A percentile compares a stretch with the other conserved stretches of the same genome.
phyloP scores from a whole-genome alignment of 2,113 vertebrate genomes.

The Chaetodon auriga region DNA sequence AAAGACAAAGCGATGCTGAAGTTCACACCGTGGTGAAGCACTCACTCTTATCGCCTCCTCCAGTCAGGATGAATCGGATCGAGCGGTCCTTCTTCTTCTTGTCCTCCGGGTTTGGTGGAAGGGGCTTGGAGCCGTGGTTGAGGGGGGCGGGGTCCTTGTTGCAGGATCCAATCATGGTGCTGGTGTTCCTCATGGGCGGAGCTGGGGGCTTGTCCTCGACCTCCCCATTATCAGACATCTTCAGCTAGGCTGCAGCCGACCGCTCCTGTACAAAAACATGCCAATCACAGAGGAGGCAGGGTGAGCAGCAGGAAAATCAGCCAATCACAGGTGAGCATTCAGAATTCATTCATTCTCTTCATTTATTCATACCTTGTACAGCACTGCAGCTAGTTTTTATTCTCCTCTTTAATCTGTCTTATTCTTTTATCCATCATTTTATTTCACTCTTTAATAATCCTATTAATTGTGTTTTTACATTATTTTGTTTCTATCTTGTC shows the following conservation, averaged over 20 bases:
- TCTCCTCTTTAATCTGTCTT: neutral
- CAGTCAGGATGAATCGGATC: slow-evolving; percentile 92
- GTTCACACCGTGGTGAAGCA: slow-evolving; percentile 1
- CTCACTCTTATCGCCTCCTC: slow-evolving; percentile 94
- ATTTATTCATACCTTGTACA: neutral
- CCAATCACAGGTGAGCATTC: neutral
- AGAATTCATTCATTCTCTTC: neutral
- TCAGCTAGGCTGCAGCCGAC: slow-evolving; percentile 79
- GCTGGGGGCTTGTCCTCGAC: slow-evolving; percentile 96
- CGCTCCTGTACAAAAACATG: slow-evolving; percentile 72
- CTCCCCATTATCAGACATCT: slow-evolving; percentile 97
- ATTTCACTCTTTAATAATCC: too few relatives aligned
- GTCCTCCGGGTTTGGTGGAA: slow-evolving; percentile 96
- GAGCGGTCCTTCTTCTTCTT: slow-evolving; percentile 96
- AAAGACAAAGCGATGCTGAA: too few relatives aligned
- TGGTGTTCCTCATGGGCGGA: slow-evolving; percentile 97
- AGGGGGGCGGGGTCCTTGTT: slow-evolving; percentile 90
- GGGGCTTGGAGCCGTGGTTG: slow-evolving; percentile 95
- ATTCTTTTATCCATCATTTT: neutral
- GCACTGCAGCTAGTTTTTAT: too few relatives aligned
- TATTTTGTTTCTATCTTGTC: neutral
- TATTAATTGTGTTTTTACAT: neutral
- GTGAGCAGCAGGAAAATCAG: neutral
- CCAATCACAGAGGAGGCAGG: slow-evolving; percentile 4
- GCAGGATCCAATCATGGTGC: slow-evolving; percentile 94